These are phyloP conservation scores for Drosophila lowei DNA, from an alignment of 1,140 invertebrate genomes.

Conservation along the genomic window DNA sequence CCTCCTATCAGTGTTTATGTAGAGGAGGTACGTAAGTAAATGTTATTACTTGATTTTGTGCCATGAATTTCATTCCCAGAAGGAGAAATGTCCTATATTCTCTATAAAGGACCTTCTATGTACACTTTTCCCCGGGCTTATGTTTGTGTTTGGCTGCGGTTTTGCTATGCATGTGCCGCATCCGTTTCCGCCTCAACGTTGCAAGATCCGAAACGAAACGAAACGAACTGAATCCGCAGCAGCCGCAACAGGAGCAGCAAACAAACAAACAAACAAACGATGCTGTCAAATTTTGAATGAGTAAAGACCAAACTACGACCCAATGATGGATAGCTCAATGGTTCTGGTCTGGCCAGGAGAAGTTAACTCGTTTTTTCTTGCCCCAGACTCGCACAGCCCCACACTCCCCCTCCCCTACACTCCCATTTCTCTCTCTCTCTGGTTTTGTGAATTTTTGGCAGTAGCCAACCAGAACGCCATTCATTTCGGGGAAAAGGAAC, in stretches of 20 bases:
- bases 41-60: no score
- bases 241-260: conserved; percentile 19
- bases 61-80: no score
- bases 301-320: conserved; percentile 78
- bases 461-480: conserved; percentile 59
- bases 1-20: no score
- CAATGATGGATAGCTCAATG: conserved; percentile 75
- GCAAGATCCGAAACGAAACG: conserved; percentile 54
- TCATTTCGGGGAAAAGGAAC: conserved; percentile 50
- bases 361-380: conserved; percentile 37
- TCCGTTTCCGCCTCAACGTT: conserved; percentile 67
- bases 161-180: conserved; percentile 73
- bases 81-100: not conserved
- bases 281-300: conserved; percentile 81
- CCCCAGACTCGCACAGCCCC: no score
- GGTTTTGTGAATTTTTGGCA: conserved; percentile 45
- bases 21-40: no score
- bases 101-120: conserved; percentile 8
- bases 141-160: conserved; percentile 52
- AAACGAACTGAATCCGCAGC: conserved; percentile 40
- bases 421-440: not conserved
- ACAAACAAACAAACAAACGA: conserved; percentile 73
- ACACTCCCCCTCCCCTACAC: conserved; percentile 7
- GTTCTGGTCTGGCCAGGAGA: conserved; percentile 22
- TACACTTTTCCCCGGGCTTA: conserved; percentile 21